A percentile compares a stretch with the other conserved stretches of the same genome.
These are phyloP conservation scores for Nasonia oneida DNA, from an alignment of 2,888 invertebrate species.

Conservation along the genomic window DNA sequence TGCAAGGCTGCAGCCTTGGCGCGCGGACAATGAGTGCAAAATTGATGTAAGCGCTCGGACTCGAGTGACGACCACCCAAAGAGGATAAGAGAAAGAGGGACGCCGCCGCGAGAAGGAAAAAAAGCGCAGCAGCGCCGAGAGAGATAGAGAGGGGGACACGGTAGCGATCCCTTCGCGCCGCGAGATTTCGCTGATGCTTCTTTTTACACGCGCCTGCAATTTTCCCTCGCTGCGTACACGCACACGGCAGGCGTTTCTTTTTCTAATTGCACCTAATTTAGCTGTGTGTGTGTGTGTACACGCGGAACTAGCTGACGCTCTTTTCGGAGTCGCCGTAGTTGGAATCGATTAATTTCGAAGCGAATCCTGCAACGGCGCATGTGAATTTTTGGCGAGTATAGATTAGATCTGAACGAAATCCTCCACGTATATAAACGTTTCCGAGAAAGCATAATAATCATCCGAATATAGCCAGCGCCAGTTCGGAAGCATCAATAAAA, in stretches of 20 bases:
- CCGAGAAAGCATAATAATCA: no score
- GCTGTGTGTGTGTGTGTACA: no score
- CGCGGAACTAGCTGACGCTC: no score
- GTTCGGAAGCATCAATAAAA: not conserved
- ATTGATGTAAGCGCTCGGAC: conserved; percentile 57
- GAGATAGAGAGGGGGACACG: no score
- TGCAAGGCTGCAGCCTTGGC: conserved; percentile 58
- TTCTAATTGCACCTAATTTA: not conserved
- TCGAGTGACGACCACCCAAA: conserved; percentile 62
- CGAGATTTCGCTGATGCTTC: conserved; percentile 38
- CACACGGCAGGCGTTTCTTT: not conserved
- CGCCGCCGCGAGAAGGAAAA: conserved; percentile 13
- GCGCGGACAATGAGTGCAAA: conserved; percentile 56
- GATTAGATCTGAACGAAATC: no score
- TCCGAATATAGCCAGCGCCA: no score
- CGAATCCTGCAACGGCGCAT: no score
- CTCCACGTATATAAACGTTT: no score
- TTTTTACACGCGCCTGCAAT: conserved; percentile 19
- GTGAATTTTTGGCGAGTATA: no score
- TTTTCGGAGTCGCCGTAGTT: no score
- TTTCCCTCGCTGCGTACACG: conserved; percentile 6
- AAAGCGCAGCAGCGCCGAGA: conserved; percentile 10
- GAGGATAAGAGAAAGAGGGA: not conserved
- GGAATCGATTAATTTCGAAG: no score
- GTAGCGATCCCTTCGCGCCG: conserved; percentile 8